phyloP scores from a whole-genome alignment of 2,113 vertebrate species.

The Oncorhynchus kisutch region DNA sequence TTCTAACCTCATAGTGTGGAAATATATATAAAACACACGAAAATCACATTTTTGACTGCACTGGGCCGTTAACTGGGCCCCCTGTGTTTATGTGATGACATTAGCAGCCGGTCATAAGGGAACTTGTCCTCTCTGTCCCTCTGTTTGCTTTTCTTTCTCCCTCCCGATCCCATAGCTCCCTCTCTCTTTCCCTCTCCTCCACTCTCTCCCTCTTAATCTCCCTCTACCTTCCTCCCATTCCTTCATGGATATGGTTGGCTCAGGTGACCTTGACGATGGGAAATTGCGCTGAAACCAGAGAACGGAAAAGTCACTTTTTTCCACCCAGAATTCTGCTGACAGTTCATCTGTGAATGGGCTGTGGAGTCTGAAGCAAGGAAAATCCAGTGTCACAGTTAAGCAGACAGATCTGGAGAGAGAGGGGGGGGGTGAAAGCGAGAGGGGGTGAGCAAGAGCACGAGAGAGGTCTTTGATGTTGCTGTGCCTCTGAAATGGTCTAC shows the following conservation, averaged over 20 bases:
- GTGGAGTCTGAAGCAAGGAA: not conserved
- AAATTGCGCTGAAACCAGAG: slow-evolving; percentile 2
- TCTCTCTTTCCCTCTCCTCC: not conserved
- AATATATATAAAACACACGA: no score
- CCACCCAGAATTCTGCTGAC: slow-evolving; percentile 3
- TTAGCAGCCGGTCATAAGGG: not conserved
- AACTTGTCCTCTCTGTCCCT: not conserved
- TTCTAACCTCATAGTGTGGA: no score
- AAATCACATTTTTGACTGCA: no score
- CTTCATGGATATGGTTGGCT: not conserved
- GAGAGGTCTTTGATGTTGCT: not conserved
- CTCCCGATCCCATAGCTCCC: not conserved
- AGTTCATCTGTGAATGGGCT: not conserved
- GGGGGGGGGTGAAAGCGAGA: not conserved
- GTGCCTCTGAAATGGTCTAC: not conserved
- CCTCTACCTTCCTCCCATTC: not conserved
- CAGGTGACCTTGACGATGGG: slow-evolving; percentile 5
- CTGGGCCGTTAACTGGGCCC: no score
- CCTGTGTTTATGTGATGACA: not conserved
- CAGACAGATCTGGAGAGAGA: not conserved
- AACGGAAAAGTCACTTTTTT: not conserved
- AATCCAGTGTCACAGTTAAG: not conserved
- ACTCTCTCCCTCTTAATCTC: not conserved
- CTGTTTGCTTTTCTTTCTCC: not conserved
- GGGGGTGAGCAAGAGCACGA: not conserved